Evolutionary conservation across 2,888 invertebrate genomes (phyloP).

Genomic region (Cerastis rubricosa): DNA sequence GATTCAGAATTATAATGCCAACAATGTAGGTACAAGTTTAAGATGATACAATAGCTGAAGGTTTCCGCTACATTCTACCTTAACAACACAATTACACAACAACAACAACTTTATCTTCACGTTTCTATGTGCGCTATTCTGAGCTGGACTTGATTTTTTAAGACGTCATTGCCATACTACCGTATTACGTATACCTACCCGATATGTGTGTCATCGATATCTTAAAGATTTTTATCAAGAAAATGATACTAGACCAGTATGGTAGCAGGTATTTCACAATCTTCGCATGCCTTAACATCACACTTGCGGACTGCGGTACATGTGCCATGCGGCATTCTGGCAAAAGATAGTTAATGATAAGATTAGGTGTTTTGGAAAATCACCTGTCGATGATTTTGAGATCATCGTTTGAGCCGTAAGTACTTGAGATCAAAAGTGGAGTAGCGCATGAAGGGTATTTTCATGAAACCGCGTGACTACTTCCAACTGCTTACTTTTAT

Average conservation of each 20-base stretch:
- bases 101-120: neutral
- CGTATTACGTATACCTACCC: neutral
- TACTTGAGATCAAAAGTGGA: conserved; percentile 25
- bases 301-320: neutral
- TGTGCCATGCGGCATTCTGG: conserved; percentile 10
- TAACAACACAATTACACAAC: too few relatives aligned
- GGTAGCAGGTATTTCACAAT: conserved; percentile 48
- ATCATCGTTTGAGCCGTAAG: conserved; percentile 10
- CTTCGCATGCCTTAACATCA: conserved; percentile 36
- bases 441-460: neutral
- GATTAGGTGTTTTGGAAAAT: conserved; percentile 30
- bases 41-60: too few relatives aligned
- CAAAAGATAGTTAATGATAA: conserved; percentile 37
- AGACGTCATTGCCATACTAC: neutral
- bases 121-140: too few relatives aligned
- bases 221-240: conserved; percentile 28
- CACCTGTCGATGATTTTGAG: conserved; percentile 30
- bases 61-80: too few relatives aligned
- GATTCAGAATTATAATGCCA: too few relatives aligned
- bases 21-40: too few relatives aligned
- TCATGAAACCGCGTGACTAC: conserved; percentile 40
- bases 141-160: neutral
- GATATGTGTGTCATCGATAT: conserved; percentile 13
- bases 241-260: conserved; percentile 26
- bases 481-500: neutral